These are phyloP conservation scores for Arrhamphus sclerolepis DNA, from an alignment of 2,797 vertebrate species.

Conservation along the genomic window DNA sequence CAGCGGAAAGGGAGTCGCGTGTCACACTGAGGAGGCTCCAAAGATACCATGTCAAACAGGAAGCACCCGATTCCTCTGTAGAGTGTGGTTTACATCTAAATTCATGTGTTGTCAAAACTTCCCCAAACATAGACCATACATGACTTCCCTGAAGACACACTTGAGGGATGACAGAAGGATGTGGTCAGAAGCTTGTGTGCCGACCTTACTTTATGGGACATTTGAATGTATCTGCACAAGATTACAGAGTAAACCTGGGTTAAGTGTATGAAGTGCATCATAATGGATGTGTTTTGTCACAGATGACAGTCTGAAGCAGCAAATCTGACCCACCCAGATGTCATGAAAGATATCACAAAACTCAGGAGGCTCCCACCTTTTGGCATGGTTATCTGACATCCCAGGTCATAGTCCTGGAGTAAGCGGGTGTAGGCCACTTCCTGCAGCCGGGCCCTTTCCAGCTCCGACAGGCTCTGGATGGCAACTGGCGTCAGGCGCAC, in stretches of 20 bases:
- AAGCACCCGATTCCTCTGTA: slow-evolving; percentile 37
- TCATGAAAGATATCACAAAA: neutral
- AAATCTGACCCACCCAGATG: slow-evolving; percentile 10
- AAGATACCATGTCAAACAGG: slow-evolving; percentile 48
- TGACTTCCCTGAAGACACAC: slow-evolving; percentile 43
- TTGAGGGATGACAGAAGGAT: slow-evolving; percentile 39
- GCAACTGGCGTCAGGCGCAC: slow-evolving; percentile 90
- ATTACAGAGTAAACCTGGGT: slow-evolving; percentile 11
- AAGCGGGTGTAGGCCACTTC: slow-evolving; percentile 93
- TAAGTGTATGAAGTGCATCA: slow-evolving; percentile 7
- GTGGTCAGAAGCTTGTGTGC: slow-evolving; percentile 16
- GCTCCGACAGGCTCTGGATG: slow-evolving; percentile 92
- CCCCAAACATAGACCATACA: slow-evolving; percentile 43
- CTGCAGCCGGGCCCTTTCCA: slow-evolving; percentile 91
- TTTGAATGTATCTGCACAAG: slow-evolving; percentile 27
- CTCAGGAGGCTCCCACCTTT: slow-evolving; percentile 83
- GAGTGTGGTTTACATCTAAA: slow-evolving; percentile 47
- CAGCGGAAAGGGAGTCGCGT: slow-evolving; percentile 39
- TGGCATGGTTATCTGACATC: slow-evolving; percentile 95
- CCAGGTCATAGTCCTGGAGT: slow-evolving; percentile 93
- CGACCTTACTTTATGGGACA: slow-evolving; percentile 33
- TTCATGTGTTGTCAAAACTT: slow-evolving; percentile 44
- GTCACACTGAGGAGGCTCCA: slow-evolving; percentile 14
- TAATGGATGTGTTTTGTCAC: slow-evolving; percentile 2
- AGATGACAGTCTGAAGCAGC: slow-evolving; percentile 16